phyloP scores from a whole-genome alignment of 2,113 vertebrate genomes.

The Seriola rivoliana region DNA sequence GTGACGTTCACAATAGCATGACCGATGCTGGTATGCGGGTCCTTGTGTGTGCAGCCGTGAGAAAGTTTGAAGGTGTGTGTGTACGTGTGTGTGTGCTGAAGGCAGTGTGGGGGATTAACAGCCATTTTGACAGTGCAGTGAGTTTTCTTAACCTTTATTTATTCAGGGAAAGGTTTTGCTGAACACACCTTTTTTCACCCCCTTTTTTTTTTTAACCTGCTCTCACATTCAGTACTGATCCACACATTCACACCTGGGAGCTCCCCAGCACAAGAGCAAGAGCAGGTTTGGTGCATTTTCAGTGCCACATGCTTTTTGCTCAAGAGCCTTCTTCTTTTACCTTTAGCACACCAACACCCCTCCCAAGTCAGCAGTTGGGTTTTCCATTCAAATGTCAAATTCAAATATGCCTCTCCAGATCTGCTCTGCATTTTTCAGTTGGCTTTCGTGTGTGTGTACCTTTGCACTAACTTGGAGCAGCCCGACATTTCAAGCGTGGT shows the following conservation, averaged over 20 bases:
- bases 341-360: conserved; percentile 14
- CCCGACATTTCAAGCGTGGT: conserved; percentile 42
- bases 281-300: conserved; percentile 33
- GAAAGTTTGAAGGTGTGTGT: conserved; percentile 68
- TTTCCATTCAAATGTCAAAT: background rate
- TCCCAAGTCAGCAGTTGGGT: background rate
- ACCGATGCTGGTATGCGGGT: conserved; percentile 79
- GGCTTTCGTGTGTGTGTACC: background rate
- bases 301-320: conserved; percentile 15
- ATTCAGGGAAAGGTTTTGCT: conserved; percentile 43
- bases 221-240: background rate
- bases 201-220: conserved; percentile 6
- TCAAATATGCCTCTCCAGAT: background rate
- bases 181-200: background rate
- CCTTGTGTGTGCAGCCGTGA: conserved; percentile 61
- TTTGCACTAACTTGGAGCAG: conserved; percentile 31
- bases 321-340: conserved; percentile 20
- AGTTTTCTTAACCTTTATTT: conserved; percentile 58
- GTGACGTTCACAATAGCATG: conserved; percentile 72
- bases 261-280: background rate
- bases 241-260: conserved; percentile 31
- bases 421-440: conserved; percentile 21
- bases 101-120: conserved; percentile 26
- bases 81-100: conserved; percentile 26
- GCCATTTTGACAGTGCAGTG: conserved; percentile 37